Evolutionary conservation across 2,797 vertebrate genomes (phyloP).

Genomic region (Carapus acus): DNA sequence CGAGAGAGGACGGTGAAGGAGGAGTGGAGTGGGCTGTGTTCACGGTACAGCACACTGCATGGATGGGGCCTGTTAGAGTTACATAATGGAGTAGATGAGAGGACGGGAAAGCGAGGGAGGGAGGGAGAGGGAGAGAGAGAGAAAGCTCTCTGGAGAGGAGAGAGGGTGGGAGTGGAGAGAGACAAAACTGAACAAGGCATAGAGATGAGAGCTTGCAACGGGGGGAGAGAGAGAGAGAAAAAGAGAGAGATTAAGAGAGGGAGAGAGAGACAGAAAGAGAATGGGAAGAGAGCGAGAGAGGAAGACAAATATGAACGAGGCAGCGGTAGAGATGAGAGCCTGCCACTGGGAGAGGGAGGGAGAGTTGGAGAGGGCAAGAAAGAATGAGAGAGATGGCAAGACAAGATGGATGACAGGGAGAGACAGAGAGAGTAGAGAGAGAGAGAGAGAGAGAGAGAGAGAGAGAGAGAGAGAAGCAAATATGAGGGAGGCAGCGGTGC

Average conservation of each 20-base stretch:
- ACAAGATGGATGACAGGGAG: too few relatives aligned
- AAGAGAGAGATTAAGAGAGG: constrained; percentile 42
- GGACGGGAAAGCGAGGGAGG: too few relatives aligned
- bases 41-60: constrained; percentile 51
- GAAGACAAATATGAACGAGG: constrained; percentile 2
- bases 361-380: constrained; percentile 41
- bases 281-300: constrained; percentile 31
- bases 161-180: constrained; percentile 44
- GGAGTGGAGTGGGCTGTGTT: constrained; percentile 59
- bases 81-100: constrained; percentile 60
- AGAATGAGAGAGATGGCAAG: too few relatives aligned
- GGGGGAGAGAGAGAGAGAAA: too few relatives aligned
- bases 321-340: constrained; percentile 25
- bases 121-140: too few relatives aligned
- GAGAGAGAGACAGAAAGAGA: too few relatives aligned
- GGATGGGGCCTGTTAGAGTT: constrained; percentile 56
- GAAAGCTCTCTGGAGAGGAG: constrained; percentile 45
- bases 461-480: constrained; percentile 18
- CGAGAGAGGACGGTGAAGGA: constrained; percentile 52
- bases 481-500: constrained; percentile 18
- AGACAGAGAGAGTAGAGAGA: too few relatives aligned
- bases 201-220: too few relatives aligned
- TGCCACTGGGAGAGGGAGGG: too few relatives aligned
- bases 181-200: constrained; percentile 10
- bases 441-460: too few relatives aligned